Evolutionary conservation across 2,797 vertebrate genomes (phyloP), one percentile per base, ranked within the genome.

Genomic region (Takifugu ocellatus): DNA sequence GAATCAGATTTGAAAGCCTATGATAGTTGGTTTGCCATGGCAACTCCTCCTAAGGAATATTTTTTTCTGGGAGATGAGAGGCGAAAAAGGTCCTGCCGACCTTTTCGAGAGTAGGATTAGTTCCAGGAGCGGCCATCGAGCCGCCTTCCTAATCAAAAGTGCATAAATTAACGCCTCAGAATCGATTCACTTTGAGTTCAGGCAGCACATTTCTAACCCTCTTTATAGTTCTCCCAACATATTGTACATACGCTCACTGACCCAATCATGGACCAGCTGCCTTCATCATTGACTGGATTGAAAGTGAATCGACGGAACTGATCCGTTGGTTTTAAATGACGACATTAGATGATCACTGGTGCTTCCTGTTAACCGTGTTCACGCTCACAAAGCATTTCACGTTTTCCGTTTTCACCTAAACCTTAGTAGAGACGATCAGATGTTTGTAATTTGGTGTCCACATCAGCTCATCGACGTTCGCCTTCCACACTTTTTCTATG

Each of bases 301-400:
- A 81, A 81, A 73, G 33, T 76, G 81, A 77, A 71, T 71, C 31
- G 36, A 64, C 57, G 61, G 58, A 70, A 68, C 57, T 51, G 69
- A 69, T 77, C 56, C 61, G 63, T 72, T 71, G 45, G 68, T 81
- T 73, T 77, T 81, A 82, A 72, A 79, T 71, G 75, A 84, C 84
- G 68, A 81, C 49, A 56, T 89, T 78, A 75, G 74, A 86, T 87
- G 84, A 84, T 88, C 86, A 84, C 88, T 83, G 89, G 91, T 92
- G 91, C 91, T 92, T 92, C 90, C 89, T 89, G 85, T 84, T 60
- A 73, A 43, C 78, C 75, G 70, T 72, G 62, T 75, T 82, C 44
- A n/a, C 17, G 7, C 44, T 21, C 44, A n/a, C 5, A 1, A 17
- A 46, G 5, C 44, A 17, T 11, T 21, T 21, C 74, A 64, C 68